These are phyloP conservation scores for human (Homo sapiens) DNA, from an alignment of 2,113 vertebrate genomes.

Conservation along the genomic window DNA sequence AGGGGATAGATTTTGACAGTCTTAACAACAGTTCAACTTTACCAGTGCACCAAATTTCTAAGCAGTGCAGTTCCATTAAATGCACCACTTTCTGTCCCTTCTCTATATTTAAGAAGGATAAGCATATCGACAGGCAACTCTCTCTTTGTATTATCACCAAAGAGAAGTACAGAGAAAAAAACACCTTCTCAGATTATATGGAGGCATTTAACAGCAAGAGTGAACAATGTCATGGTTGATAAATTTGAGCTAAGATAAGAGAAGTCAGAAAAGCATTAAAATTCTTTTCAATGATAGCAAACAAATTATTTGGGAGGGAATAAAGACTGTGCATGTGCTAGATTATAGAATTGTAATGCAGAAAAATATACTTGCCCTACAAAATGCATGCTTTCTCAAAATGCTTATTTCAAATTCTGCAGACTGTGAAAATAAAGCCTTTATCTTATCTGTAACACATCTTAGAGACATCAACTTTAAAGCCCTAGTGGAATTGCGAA, in stretches of 20 bases:
- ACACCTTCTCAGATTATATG: not conserved
- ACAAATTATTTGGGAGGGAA: slow-evolving; percentile 53
- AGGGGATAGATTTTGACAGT: not conserved
- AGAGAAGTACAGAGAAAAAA: slow-evolving; percentile 33
- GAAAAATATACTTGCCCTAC: not conserved
- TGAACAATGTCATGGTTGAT: slow-evolving; percentile 2
- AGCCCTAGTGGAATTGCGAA: not conserved
- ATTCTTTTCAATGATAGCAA: slow-evolving; percentile 53
- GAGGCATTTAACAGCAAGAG: slow-evolving; percentile 37
- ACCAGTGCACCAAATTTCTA: not conserved
- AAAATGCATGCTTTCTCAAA: slow-evolving; percentile 57
- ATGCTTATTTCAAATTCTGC: slow-evolving; percentile 32
- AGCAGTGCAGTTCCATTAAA: not conserved
- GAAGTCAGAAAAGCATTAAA: slow-evolving; percentile 47
- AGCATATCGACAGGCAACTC: not conserved
- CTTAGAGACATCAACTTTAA: slow-evolving; percentile 8
- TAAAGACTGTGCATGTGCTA: not conserved
- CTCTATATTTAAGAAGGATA: not conserved
- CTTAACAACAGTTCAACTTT: not conserved
- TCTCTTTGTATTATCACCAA: slow-evolving; percentile 29
- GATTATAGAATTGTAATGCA: slow-evolving; percentile 1
- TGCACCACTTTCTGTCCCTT: not conserved
- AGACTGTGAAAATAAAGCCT: slow-evolving; percentile 17
- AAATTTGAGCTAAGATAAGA: slow-evolving; percentile 54
- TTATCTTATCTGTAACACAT: not conserved